Conservation (phyloP, 2,113 vertebrate genomes). For the Microcebus jonahi region DNA sequence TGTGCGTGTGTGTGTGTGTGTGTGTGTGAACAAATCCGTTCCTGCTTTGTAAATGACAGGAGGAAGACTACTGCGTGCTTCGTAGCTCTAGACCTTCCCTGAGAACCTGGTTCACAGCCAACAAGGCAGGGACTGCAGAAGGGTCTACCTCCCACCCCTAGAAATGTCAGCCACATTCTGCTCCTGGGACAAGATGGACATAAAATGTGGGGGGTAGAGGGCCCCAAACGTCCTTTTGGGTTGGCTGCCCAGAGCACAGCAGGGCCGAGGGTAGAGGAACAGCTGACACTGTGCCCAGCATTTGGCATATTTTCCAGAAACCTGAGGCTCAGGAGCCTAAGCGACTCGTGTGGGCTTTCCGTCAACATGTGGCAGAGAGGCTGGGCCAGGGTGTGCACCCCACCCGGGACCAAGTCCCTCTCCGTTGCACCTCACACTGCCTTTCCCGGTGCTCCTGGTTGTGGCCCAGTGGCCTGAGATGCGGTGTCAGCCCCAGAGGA, state of each 20-base stretch:
- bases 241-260: neutral
- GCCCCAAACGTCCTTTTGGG: neutral
- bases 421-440: fast-evolving
- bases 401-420: neutral
- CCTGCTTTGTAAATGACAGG: neutral
- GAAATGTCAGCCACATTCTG: neutral
- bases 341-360: neutral
- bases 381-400: neutral
- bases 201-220: too few relatives aligned
- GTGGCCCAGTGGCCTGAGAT: neutral
- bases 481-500: neutral
- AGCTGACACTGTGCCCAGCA: neutral
- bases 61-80: neutral
- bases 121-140: neutral
- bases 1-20: fast-evolving
- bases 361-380: fast-evolving
- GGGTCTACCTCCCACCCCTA: neutral
- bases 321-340: neutral
- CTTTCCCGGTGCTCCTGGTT: neutral
- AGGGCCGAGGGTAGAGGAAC: neutral
- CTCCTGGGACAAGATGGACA: neutral
- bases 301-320: neutral
- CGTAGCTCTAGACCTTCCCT: neutral
- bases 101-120: neutral
- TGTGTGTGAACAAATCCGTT: neutral